phyloP scores from a whole-genome alignment of 2,888 invertebrate species.

The Archips crataeganus region DNA sequence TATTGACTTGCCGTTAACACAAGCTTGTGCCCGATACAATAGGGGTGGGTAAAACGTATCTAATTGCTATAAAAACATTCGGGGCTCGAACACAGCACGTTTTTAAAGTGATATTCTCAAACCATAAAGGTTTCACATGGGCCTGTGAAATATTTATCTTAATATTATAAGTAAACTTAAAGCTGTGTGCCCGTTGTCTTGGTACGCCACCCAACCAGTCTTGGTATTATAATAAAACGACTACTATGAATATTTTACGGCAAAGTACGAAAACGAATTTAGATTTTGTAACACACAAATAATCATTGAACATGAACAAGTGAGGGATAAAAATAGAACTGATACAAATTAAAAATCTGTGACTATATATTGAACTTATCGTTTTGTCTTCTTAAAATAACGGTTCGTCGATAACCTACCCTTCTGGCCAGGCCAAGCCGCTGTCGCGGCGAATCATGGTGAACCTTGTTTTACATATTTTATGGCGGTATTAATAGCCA shows the following conservation, averaged over 20 bases:
- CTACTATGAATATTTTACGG: not conserved
- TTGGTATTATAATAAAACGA: constrained; percentile 42
- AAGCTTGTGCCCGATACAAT: constrained; percentile 68
- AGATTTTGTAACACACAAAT: not conserved
- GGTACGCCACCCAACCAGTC: constrained; percentile 43
- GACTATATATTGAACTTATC: not conserved
- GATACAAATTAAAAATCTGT: not conserved
- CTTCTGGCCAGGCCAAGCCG: not conserved
- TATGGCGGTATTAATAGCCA: constrained; percentile 41
- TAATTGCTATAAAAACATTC: constrained; percentile 84
- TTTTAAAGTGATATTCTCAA: constrained; percentile 84
- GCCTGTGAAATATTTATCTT: constrained; percentile 85
- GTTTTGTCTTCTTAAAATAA: not conserved
- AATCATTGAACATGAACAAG: not conserved
- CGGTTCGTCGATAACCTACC: not conserved
- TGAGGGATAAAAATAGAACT: not conserved
- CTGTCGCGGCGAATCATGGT: not conserved
- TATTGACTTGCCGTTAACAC: constrained; percentile 74
- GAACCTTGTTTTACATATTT: not conserved
- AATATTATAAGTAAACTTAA: constrained; percentile 85
- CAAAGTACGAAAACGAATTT: not conserved
- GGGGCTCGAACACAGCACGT: constrained; percentile 74
- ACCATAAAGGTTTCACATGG: constrained; percentile 84
- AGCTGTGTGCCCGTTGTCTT: constrained; percentile 56
- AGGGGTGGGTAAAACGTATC: constrained; percentile 79